Evolutionary conservation across 2,113 vertebrate genomes (phyloP).

Genomic region (Solenodon paradoxus): DNA sequence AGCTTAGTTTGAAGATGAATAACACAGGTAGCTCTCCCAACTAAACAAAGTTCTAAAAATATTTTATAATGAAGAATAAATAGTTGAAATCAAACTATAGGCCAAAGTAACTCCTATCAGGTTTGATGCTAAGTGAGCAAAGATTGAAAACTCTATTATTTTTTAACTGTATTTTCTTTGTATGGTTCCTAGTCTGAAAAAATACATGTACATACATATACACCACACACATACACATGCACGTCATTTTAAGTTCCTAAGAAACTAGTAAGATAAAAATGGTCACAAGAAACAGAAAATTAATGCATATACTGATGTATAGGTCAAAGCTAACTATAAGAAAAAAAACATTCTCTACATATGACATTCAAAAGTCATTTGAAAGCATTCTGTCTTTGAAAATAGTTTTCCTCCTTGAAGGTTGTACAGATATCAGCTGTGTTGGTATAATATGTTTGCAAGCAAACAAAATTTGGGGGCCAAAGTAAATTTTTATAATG

Average conservation of each 20-base stretch:
- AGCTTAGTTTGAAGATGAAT: background rate
- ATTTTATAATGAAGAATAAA: background rate
- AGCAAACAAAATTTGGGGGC: slow-evolving; percentile 57
- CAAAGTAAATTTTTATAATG: slow-evolving; percentile 57
- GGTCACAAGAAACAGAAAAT: background rate
- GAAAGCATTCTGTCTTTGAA: slow-evolving; percentile 33
- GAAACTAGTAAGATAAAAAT: background rate
- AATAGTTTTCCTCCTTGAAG: slow-evolving; percentile 43
- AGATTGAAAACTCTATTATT: background rate
- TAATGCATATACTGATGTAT: background rate
- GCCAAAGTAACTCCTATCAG: background rate
- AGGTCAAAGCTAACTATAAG: background rate
- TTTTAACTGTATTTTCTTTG: background rate
- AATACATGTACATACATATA: background rate
- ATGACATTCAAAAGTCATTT: background rate
- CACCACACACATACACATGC: background rate
- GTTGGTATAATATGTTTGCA: slow-evolving; percentile 60
- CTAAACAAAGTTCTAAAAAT: background rate
- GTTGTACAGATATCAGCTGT: slow-evolving; percentile 68
- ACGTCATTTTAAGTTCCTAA: background rate
- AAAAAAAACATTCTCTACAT: background rate
- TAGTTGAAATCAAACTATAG: background rate
- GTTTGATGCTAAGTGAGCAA: background rate
- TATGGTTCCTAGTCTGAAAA: background rate
- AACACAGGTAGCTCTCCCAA: background rate